Conservation (phyloP, 1,140 invertebrate genomes). For the Bilobella aurantiaca region DNA sequence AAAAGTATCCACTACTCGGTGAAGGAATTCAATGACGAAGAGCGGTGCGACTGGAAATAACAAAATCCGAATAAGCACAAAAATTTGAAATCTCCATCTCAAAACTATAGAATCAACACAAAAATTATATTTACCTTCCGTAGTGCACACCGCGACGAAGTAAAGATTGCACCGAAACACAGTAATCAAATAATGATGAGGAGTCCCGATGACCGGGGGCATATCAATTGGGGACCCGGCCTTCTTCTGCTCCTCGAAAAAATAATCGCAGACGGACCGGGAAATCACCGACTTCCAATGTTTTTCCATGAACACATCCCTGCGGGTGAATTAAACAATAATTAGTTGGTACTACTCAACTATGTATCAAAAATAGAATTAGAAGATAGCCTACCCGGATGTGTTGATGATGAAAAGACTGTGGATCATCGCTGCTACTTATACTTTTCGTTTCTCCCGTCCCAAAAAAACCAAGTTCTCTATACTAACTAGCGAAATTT, state of each 20-base stretch:
- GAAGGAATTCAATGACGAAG: conserved; percentile 97
- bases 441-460: too few species aligned
- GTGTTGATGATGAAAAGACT: conserved; percentile 94
- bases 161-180: conserved; percentile 88
- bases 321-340: conserved; percentile 39
- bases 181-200: conserved; percentile 94
- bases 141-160: conserved; percentile 90
- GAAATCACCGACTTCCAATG: conserved; percentile 98
- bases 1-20: conserved; percentile 92
- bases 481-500: too few species aligned
- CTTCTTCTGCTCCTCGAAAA: conserved; percentile 92
- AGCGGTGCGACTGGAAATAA: conserved; percentile 71
- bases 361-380: too few species aligned
- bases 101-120: too few species aligned
- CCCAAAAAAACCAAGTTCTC: too few species aligned
- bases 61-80: too few species aligned
- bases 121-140: conserved; percentile 83
- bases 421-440: conserved; percentile 97
- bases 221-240: conserved; percentile 77
- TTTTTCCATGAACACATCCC: conserved; percentile 99
- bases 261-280: conserved; percentile 96
- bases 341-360: conserved; percentile 13
- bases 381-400: conserved; percentile 84
- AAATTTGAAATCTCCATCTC: too few species aligned
- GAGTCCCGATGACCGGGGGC: conserved; percentile 90